Evolutionary conservation across 2,888 invertebrate species (phyloP).

Genomic region (Caenorhabditis zanzibari): DNA sequence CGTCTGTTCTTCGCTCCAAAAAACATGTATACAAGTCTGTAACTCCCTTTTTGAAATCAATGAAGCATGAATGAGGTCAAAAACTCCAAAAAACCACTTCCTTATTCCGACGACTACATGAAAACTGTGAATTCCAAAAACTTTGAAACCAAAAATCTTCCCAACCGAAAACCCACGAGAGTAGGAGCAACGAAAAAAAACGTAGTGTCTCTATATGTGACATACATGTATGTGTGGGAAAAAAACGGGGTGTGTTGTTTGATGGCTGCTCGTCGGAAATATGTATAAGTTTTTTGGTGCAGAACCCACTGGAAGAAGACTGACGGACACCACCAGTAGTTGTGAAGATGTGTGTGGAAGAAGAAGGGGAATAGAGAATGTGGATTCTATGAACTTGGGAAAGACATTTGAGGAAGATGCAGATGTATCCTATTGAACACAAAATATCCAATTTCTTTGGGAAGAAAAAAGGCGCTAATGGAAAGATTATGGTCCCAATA

Average conservation of each 20-base stretch:
- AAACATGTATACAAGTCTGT: background rate
- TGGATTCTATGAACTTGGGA: slow-evolving; percentile 55
- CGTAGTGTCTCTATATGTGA: slow-evolving; percentile 34
- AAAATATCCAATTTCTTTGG: slow-evolving; percentile 13
- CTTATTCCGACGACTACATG: slow-evolving; percentile 13
- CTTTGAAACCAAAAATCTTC: slow-evolving; percentile 6
- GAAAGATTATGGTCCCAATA: background rate
- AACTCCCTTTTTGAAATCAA: slow-evolving; percentile 4
- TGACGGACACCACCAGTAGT: slow-evolving; percentile 17
- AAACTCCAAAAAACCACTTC: slow-evolving; percentile 11
- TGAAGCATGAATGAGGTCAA: slow-evolving; percentile 20
- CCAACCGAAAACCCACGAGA: background rate
- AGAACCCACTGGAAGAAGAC: background rate
- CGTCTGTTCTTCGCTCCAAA: slow-evolving; percentile 6
- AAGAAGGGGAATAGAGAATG: slow-evolving; percentile 16
- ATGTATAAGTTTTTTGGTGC: slow-evolving; percentile 42
- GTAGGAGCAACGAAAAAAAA: slow-evolving; percentile 14
- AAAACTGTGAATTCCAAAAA: background rate
- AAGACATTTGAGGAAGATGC: slow-evolving; percentile 38
- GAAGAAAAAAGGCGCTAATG: slow-evolving; percentile 24
- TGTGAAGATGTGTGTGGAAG: background rate
- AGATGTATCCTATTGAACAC: slow-evolving; percentile 16
- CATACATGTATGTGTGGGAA: slow-evolving; percentile 28
- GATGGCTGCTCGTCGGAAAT: slow-evolving; percentile 40
- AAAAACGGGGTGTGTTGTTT: slow-evolving; percentile 51